These are phyloP conservation scores for Solen grandis DNA, from an alignment of 1,140 invertebrate species.

Conservation along the genomic window DNA sequence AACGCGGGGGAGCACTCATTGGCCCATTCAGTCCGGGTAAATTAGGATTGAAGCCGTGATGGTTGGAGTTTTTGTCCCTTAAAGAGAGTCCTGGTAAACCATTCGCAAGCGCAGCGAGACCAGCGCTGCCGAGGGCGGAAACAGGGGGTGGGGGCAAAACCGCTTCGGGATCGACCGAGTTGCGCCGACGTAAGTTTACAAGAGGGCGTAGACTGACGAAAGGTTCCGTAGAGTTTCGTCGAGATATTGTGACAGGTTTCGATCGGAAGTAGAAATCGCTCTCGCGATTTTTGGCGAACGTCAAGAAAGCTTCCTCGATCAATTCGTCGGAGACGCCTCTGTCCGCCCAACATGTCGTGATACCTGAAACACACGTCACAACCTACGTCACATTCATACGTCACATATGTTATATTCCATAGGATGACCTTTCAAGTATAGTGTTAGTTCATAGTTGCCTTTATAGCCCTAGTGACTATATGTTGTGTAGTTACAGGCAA, in stretches of 20 bases:
- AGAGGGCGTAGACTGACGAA: conserved; percentile 40
- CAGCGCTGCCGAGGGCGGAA: conserved; percentile 25
- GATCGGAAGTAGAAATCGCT: conserved; percentile 51
- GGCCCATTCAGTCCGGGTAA: not conserved
- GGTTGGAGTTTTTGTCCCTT: conserved; percentile 1
- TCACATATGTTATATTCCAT: no score
- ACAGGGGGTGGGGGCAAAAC: not conserved
- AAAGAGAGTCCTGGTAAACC: conserved; percentile 24
- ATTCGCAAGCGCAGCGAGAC: conserved; percentile 35
- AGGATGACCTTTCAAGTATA: no score
- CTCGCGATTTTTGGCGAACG: conserved; percentile 48
- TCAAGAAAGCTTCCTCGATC: conserved; percentile 48
- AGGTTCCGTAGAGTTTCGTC: conserved; percentile 52
- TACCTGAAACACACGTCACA: conserved; percentile 30
- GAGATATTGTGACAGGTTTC: conserved; percentile 54
- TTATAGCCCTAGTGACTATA: no score
- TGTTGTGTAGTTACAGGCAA: no score
- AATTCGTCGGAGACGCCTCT: conserved; percentile 53
- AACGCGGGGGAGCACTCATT: not conserved
- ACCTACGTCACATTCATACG: no score
- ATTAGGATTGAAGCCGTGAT: conserved; percentile 4
- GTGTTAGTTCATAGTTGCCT: no score
- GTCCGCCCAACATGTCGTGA: conserved; percentile 45
- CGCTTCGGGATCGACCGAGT: conserved; percentile 34
- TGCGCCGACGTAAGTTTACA: conserved; percentile 44